phyloP scores from a whole-genome alignment of 2,797 vertebrate genomes.

The Gouania willdenowi region DNA sequence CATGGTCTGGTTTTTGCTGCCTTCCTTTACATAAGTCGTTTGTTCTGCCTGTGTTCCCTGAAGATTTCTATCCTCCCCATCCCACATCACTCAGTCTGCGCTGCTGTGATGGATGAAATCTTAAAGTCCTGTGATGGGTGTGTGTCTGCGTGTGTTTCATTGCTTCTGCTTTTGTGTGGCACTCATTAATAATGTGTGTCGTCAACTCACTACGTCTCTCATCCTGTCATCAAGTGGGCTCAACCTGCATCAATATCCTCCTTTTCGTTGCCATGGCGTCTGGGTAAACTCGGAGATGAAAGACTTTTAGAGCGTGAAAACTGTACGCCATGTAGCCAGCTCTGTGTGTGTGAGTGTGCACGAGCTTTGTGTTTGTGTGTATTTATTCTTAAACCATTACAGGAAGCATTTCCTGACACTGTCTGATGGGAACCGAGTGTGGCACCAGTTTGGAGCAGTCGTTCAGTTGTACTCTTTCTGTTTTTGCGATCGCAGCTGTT shows the following conservation, averaged over 20 bases:
- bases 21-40: constrained; percentile 9
- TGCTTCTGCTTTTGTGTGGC: constrained; percentile 38
- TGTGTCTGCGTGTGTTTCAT: constrained; percentile 9
- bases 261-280: not conserved
- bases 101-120: constrained; percentile 62
- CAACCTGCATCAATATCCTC: constrained; percentile 7
- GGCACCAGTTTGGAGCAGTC: constrained; percentile 27
- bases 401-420: constrained; percentile 6
- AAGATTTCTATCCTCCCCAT: not conserved
- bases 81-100: constrained; percentile 27
- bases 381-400: constrained; percentile 22
- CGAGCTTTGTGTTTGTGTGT: constrained; percentile 6
- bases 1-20: constrained; percentile 18
- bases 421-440: constrained; percentile 17
- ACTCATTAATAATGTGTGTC: constrained; percentile 39
- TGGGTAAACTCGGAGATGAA: constrained; percentile 8
- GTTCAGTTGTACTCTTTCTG: constrained; percentile 7
- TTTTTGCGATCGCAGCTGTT: constrained; percentile 27
- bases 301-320: constrained; percentile 6
- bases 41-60: constrained; percentile 7
- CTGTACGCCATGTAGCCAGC: constrained; percentile 6
- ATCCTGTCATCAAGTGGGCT: constrained; percentile 34
- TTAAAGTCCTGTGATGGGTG: constrained; percentile 48
- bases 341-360: not conserved
- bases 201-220: constrained; percentile 37